Base-by-base conservation (phyloP, 2,113 vertebrate species). In the Mirounga angustirostris region DNA sequence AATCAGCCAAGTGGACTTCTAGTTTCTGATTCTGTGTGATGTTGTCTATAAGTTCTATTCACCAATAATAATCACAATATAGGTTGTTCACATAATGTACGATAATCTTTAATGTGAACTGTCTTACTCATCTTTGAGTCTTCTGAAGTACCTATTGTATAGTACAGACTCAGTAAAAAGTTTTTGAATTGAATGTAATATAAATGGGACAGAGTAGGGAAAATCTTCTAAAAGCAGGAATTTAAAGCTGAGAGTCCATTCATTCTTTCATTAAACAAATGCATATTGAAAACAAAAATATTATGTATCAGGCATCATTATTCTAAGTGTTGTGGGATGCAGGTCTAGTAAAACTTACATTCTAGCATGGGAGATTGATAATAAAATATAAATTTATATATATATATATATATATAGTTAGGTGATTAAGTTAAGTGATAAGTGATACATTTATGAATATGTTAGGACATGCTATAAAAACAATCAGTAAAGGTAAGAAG, bases 231-330 rank as follows among this genome's bases (percentile, higher is more conserved):
- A 58, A 80, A 56, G 59, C 3, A 56, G 22, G 36, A 69, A 95
- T 28, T 91, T 78, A 89, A 73, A 16, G 13, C 12, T 46, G 13
- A 79, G 30, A 12, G 30, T 22, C 40, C 19, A 58, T 76, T 87
- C n/a, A 76, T 92, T 78, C 30, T 88, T 86, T 78, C 43, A 67
- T 63, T 83, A 7, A 81, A 81, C 26, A 65, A 94, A 69, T 85
- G 85, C 21, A 46, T 73, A 50, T 14, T 84, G 56, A 80, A 80
- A 26, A 84, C 40, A 43, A 43, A 43, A 43, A 43, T 80, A 15
- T 26, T n/a, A 30, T 43, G 69, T 82, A 90, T 63, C 7, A 88
- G 61, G 63, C 4, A 89, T 91, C n/a, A 74, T 81, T 54, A 74
- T 81, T 54, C 24, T 82, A 69, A 83, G 7, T 92, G 13, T 21